Evolutionary conservation across 2,888 invertebrate genomes (phyloP).

Genomic region (Rhopalosiphum nymphaeae): DNA sequence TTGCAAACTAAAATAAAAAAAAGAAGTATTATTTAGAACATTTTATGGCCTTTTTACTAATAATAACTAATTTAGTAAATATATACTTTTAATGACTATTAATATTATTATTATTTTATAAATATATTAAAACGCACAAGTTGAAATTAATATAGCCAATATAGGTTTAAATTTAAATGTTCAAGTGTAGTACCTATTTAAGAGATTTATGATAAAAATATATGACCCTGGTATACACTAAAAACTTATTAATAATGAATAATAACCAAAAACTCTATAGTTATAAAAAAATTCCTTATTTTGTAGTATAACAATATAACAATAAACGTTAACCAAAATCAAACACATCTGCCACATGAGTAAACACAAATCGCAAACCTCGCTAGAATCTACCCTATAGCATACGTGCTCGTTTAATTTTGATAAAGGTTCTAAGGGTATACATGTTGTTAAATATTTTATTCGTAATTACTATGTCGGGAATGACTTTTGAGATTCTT

Average conservation of each 20-base stretch:
- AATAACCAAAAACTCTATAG: neutral
- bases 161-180: neutral
- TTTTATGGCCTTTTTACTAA: neutral
- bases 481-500: slow-evolving; percentile 62
- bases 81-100: neutral
- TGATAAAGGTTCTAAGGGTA: slow-evolving; percentile 58
- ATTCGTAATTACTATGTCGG: slow-evolving; percentile 57
- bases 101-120: neutral
- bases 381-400: neutral
- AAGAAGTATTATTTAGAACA: neutral
- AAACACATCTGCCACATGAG: slow-evolving; percentile 58
- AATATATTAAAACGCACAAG: neutral
- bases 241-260: neutral
- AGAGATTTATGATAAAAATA: neutral
- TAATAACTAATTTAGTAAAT: neutral
- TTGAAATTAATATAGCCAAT: neutral
- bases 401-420: slow-evolving; percentile 55
- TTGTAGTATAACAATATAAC: slow-evolving; percentile 40
- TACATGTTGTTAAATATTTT: slow-evolving; percentile 62
- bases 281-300: neutral
- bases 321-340: slow-evolving; percentile 26
- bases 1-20: neutral
- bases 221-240: neutral
- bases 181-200: neutral
- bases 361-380: slow-evolving; percentile 56